Evolutionary conservation across 1,140 invertebrate species (phyloP).

Genomic region (Atta colombica): DNA sequence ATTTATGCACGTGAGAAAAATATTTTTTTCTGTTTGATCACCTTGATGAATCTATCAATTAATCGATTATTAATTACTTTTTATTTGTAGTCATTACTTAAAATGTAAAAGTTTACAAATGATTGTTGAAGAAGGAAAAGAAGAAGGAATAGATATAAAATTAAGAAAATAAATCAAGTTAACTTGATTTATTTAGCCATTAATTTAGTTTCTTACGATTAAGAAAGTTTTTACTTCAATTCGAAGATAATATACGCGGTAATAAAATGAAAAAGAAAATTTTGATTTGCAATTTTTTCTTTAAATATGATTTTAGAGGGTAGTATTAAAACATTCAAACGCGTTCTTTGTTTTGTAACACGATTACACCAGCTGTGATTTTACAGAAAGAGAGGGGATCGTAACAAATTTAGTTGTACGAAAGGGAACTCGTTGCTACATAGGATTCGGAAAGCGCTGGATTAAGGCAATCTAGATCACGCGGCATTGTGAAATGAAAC

Average conservation of each 20-base stretch:
- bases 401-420: constrained; percentile 7
- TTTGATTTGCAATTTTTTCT: not conserved
- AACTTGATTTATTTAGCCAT: not conserved
- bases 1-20: not conserved
- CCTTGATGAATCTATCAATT: not conserved
- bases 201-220: not conserved
- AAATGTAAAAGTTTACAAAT: not conserved
- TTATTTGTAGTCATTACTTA: not conserved
- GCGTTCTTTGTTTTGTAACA: not conserved
- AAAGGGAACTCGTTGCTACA: constrained; percentile 1
- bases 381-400: not conserved
- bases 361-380: not conserved
- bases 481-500: constrained; percentile 23
- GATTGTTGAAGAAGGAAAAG: not conserved
- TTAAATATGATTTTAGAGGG: not conserved
- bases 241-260: not conserved
- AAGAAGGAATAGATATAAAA: not conserved
- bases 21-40: not conserved
- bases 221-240: not conserved
- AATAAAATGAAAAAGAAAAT: not conserved
- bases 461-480: constrained; percentile 33
- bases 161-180: not conserved
- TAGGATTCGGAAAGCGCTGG: constrained; percentile 3
- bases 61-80: not conserved
- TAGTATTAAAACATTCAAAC: not conserved